phyloP scores from a whole-genome alignment of 2,888 invertebrate genomes.

The Troilus luridus region DNA sequence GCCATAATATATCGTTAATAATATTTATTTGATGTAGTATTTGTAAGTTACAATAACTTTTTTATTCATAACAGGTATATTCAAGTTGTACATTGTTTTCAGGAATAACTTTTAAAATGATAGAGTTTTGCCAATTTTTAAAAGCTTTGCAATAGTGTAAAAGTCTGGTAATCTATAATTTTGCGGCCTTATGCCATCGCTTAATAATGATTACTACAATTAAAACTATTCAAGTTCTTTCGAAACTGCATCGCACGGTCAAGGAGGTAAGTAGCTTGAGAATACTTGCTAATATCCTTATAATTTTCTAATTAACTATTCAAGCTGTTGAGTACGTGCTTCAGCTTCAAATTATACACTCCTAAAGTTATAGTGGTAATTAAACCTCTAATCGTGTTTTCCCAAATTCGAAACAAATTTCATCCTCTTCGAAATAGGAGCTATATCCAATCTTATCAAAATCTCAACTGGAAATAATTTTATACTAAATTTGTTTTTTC shows the following conservation, averaged over 20 bases:
- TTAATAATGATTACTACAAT: neutral
- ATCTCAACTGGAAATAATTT: neutral
- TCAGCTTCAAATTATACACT: neutral
- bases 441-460: neutral
- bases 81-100: no score
- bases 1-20: no score
- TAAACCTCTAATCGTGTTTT: neutral
- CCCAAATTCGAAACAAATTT: neutral
- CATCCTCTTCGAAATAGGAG: neutral
- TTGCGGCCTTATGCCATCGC: neutral
- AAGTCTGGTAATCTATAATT: neutral
- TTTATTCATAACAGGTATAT: no score
- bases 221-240: neutral
- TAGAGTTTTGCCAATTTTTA: no score
- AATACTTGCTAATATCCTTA: neutral
- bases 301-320: conserved; percentile 8
- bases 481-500: no score
- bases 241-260: neutral
- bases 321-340: neutral
- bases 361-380: conserved; percentile 15
- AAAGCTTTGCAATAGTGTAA: no score
- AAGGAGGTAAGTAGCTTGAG: neutral
- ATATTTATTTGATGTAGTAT: no score
- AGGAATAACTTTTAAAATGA: no score
- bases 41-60: no score